Percentiles rank a stretch among this genome's conserved stretches.
Evolutionary conservation across 2,888 invertebrate genomes (phyloP).

Genomic region (Ophion ventricosus): DNA sequence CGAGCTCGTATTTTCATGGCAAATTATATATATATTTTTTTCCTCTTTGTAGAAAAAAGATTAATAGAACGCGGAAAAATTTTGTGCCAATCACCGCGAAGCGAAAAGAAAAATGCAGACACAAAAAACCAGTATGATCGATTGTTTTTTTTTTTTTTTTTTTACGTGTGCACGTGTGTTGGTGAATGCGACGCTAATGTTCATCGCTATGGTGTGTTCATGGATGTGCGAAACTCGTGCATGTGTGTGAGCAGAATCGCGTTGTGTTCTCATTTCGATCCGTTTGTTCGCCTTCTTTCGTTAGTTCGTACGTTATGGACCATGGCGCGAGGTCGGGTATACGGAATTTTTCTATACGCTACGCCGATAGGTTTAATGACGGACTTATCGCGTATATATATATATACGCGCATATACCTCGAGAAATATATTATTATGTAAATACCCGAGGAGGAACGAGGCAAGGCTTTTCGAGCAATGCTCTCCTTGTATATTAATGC

Average conservation of each 20-base stretch:
- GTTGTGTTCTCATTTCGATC: constrained; percentile 8
- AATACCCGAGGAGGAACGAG: constrained; percentile 36
- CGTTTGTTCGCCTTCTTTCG: constrained; percentile 19
- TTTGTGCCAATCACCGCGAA: not conserved
- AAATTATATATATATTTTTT: not conserved
- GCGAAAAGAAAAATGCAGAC: not conserved
- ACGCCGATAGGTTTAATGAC: constrained; percentile 64
- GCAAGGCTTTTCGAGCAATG: constrained; percentile 30
- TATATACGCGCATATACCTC: constrained; percentile 7
- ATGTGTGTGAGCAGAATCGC: constrained; percentile 17
- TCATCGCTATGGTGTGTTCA: too few relatives aligned
- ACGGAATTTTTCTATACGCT: constrained; percentile 64
- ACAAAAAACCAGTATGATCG: not conserved
- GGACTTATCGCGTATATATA: constrained; percentile 54
- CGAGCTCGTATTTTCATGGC: not conserved
- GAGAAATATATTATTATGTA: constrained; percentile 47
- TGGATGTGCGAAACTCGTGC: not conserved
- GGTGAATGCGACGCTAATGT: not conserved
- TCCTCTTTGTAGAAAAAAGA: not conserved
- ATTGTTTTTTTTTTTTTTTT: too few relatives aligned
- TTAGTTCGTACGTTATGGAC: constrained; percentile 56
- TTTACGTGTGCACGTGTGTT: not conserved
- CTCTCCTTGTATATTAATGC: constrained; percentile 17
- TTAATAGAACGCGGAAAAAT: not conserved
- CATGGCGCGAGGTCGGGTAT: constrained; percentile 40